Evolutionary conservation across 2,888 invertebrate genomes (phyloP), one percentile per base, ranked within the genome.

Genomic region (Sycophila texana): DNA sequence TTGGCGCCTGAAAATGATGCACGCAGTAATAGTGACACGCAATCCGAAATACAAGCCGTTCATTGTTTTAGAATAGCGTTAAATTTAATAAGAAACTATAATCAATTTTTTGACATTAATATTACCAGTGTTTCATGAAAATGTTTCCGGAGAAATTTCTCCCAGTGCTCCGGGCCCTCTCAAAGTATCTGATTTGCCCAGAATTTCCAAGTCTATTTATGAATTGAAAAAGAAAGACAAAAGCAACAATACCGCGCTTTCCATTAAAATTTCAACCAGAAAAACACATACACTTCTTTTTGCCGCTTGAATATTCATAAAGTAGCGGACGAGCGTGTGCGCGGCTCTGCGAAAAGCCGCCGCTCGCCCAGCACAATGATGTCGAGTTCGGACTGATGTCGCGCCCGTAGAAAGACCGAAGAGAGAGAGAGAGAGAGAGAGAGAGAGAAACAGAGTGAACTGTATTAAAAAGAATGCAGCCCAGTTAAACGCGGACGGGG

Each of bases 401-500:
- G 16, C 51, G 10, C 22, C 20, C n/a, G 18, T n/a, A 5, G 61
- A n/a, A 30, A 20, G 20, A 20, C 51, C 30, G 53, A 55, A 5
- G 58, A 53, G 51, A 49, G 74, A n/a, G 58, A 47, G 20, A n/a
- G n/a, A 53, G 51, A 49, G 74, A n/a, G 58, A 47, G 20, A n/a
- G n/a, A 5, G 58, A 53, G 51, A 49, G 74, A n/a, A 49, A 47
- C 16, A n/a, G n/a, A 74, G 70, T 63, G 47, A 63, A 76, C 70
- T 76, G 70, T 63, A 70, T 76, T 76, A 65, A 76, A 74, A 75
- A 76, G 39, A 55, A 70, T 12, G 63, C 76, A 70, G 70, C 70
- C 63, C 55, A 55, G 63, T 49, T 76, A 63, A 76, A 70, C 70
- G 57, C 26, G 3, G 10, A n/a, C 12, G n/a, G 16, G 39, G 65